Evolutionary conservation across 64 coral and sea anemone species (phyloP).

Genomic region (Porites lutea): DNA sequence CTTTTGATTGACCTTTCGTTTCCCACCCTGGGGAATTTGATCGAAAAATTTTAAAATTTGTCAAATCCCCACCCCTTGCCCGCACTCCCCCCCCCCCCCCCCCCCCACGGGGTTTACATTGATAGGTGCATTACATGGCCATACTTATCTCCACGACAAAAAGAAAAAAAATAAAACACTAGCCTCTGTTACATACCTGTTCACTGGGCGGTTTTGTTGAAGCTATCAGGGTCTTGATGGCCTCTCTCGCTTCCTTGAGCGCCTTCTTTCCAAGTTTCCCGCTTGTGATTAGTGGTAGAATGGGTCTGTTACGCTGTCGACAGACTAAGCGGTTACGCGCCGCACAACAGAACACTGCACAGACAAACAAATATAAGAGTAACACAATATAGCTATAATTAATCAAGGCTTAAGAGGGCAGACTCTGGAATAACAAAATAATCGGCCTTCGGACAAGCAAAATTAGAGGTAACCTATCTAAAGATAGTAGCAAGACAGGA

Average conservation of each 20-base stretch:
- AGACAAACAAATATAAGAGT: neutral
- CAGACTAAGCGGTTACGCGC: constrained; percentile 95
- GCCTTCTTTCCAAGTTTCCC: constrained; percentile 82
- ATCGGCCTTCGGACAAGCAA: no score
- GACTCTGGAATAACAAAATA: neutral
- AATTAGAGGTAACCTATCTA: no score
- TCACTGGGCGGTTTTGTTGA: constrained; percentile 94
- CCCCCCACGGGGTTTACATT: no score
- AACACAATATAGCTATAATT: neutral
- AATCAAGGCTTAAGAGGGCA: neutral
- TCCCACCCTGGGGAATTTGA: no score
- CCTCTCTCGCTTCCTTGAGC: constrained; percentile 86
- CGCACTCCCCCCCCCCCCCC: no score
- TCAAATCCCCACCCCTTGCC: no score
- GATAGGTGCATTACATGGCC: no score
- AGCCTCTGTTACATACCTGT: constrained; percentile 53
- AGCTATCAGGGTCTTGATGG: constrained; percentile 93
- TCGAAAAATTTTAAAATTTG: no score
- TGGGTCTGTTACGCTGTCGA: constrained; percentile 85
- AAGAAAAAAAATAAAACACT: no score
- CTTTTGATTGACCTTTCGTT: no score
- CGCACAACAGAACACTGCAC: constrained; percentile 91
- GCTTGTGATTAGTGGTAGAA: constrained; percentile 68
- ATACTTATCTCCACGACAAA: no score
- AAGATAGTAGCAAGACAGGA: no score